Evolutionary conservation across 2,113 vertebrate species (phyloP), one percentile per base, ranked within the genome.

Genomic region (Sinocyclocheilus maitianheensis): DNA sequence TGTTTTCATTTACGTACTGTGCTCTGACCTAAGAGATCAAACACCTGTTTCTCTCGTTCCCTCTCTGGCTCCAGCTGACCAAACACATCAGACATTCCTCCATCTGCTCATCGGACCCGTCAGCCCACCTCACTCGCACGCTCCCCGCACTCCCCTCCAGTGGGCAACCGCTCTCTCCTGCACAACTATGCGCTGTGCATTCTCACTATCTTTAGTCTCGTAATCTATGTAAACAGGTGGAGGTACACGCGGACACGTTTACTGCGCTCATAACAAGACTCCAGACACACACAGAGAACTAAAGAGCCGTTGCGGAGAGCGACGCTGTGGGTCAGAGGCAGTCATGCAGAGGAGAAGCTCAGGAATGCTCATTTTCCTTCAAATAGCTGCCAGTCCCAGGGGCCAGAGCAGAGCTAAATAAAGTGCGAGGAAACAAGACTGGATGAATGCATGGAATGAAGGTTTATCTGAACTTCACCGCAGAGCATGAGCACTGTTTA

Each of bases 201-300:
- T 60, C 81, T 86, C 40, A 48, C 65, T 77, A 30, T 62, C 69
- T 79, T 53, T 69, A 79, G 79, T 37, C 75, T 77, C 69, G 83
- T 24, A 77, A 90, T 86, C 85, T 90, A 88, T 86, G 90, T 82
- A 62, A 65, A 82, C 72, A 74, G 72, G 83, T 83, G 83, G 60
- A 85, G 20, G 26, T 75, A 60, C 18, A 40, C 30, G 1, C 60
- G 6, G 46, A 79, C 62, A 40, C 14, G 37, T 63, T 77, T 24
- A 74, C 22, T 60, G 40, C 77, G 14, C 46, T 37, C 20, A 63
- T 37, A 43, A 77, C 76, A 46, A 46, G n/a, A 34, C 81, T 60
- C 34, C 43, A 43, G 74, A 83, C 62, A 84, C 62, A 79, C 75
- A 72, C 48, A 43, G 58, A 81, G 74, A 48, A 71, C 22, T 53